A percentile compares a stretch with the other conserved stretches of the same genome.
Evolutionary conservation across 2,113 vertebrate genomes (phyloP).

Genomic region (Antennarius striatus): DNA sequence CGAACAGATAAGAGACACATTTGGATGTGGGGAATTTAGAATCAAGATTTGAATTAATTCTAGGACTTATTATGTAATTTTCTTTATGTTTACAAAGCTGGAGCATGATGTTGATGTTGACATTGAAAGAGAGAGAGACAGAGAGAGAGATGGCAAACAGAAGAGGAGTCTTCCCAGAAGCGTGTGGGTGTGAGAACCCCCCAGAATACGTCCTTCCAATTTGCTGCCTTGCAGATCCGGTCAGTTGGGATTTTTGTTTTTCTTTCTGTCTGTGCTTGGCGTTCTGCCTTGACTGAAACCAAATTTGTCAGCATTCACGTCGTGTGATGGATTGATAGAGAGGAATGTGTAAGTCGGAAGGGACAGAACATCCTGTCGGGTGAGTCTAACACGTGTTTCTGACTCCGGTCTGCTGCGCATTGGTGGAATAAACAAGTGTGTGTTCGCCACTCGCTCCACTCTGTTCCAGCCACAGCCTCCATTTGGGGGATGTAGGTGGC

Average conservation of each 20-base stretch:
- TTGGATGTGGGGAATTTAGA: constrained; percentile 1
- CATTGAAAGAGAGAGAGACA: constrained; percentile 5
- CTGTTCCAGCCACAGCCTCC: constrained; percentile 19
- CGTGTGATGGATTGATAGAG: constrained; percentile 38
- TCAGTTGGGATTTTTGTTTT: constrained; percentile 55
- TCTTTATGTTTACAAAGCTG: constrained; percentile 26
- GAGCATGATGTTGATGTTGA: background rate
- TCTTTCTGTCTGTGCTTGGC: constrained; percentile 39
- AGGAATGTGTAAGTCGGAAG: constrained; percentile 50
- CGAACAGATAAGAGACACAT: background rate
- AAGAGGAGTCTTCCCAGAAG: constrained; percentile 61
- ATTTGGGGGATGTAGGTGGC: constrained; percentile 36
- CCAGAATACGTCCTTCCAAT: constrained; percentile 58
- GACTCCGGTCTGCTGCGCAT: constrained; percentile 38
- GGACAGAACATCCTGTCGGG: constrained; percentile 57
- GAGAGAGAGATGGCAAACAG: constrained; percentile 16
- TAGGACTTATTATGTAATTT: constrained; percentile 6
- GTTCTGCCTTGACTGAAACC: constrained; percentile 38
- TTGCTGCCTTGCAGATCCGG: constrained; percentile 66
- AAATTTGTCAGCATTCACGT: constrained; percentile 17
- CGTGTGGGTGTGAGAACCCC: constrained; percentile 41
- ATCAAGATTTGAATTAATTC: constrained; percentile 3
- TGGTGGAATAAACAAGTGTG: constrained; percentile 46
- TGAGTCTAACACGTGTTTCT: constrained; percentile 53
- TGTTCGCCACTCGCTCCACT: constrained; percentile 16